These are phyloP conservation scores for Steinernema scapterisci DNA, from an alignment of 2,888 invertebrate genomes.

Conservation along the genomic window DNA sequence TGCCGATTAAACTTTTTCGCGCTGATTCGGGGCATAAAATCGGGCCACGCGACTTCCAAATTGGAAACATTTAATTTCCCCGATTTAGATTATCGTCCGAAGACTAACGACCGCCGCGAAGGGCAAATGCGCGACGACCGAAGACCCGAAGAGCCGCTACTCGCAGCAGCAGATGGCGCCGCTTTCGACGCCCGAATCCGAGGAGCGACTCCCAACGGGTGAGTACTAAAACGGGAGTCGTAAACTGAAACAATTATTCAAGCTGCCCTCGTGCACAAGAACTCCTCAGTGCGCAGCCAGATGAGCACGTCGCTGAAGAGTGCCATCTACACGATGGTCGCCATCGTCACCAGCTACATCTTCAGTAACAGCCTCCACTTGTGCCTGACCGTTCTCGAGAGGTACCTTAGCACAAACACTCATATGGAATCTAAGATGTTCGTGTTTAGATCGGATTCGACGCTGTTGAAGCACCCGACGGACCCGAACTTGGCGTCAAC, in stretches of 20 bases:
- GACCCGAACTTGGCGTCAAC: slow-evolving; percentile 60
- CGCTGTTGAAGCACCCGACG: slow-evolving; percentile 52
- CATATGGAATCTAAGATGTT: not conserved
- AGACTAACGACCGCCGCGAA: slow-evolving; percentile 13
- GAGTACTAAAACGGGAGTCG: not conserved
- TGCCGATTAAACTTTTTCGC: too few relatives aligned
- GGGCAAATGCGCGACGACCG: not conserved
- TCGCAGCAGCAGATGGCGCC: not conserved
- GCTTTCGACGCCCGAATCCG: slow-evolving; percentile 1
- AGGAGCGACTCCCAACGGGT: slow-evolving; percentile 21
- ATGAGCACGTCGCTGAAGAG: slow-evolving; percentile 53
- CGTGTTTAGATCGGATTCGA: slow-evolving; percentile 52
- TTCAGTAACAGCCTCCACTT: slow-evolving; percentile 64
- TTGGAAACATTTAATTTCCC: not conserved
- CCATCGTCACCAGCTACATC: slow-evolving; percentile 65
- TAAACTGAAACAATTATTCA: slow-evolving; percentile 14
- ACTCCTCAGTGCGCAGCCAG: slow-evolving; percentile 1
- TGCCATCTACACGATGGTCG: slow-evolving; percentile 65
- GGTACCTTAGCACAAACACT: slow-evolving; percentile 40
- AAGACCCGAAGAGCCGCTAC: not conserved
- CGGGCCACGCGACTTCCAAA: too few relatives aligned
- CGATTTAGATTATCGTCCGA: slow-evolving; percentile 35
- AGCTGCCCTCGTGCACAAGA: slow-evolving; percentile 25
- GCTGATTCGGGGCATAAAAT: too few relatives aligned
- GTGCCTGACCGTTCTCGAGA: slow-evolving; percentile 60